A percentile compares a stretch with the other conserved stretches of the same genome.
These are phyloP conservation scores for Anguilla anguilla DNA, from an alignment of 2,797 vertebrate species.

Conservation along the genomic window DNA sequence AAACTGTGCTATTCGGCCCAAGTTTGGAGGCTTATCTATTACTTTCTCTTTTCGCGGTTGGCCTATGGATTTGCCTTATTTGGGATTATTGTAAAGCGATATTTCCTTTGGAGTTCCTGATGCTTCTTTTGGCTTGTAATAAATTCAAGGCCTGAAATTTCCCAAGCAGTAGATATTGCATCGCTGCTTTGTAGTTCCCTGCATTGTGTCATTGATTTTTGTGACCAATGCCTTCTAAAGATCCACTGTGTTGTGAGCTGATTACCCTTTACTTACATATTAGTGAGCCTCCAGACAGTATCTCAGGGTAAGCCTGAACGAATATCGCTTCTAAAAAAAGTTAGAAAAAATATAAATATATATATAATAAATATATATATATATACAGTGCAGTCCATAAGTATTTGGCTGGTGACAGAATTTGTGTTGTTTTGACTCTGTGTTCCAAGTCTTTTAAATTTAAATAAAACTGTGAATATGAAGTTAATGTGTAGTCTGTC, in stretches of 20 bases:
- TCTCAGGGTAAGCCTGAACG: not conserved
- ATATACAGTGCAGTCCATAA: no score
- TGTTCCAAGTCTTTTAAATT: no score
- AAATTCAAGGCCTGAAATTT: conserved; percentile 27
- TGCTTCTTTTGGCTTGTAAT: conserved; percentile 21
- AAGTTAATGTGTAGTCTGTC: not conserved
- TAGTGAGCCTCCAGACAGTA: not conserved
- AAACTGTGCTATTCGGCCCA: not conserved
- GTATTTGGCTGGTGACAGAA: not conserved
- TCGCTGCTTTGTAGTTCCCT: conserved; percentile 10
- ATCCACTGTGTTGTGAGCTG: conserved; percentile 9
- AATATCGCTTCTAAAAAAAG: not conserved
- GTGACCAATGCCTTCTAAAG: conserved; percentile 23
- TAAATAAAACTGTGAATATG: no score
- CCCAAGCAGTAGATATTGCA: conserved; percentile 21
- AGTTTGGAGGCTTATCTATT: conserved; percentile 15
- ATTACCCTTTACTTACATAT: conserved; percentile 11
- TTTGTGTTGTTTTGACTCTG: not conserved
- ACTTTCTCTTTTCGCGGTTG: conserved; percentile 1
- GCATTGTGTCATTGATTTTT: conserved; percentile 25
- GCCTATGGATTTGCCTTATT: conserved; percentile 30
- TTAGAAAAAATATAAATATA: not conserved
- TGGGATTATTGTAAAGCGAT: conserved; percentile 35
- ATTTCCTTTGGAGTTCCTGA: conserved; percentile 23
- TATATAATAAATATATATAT: not conserved